These are phyloP conservation scores for Steinernema scapterisci DNA, from an alignment of 2,888 invertebrate genomes.

Conservation along the genomic window DNA sequence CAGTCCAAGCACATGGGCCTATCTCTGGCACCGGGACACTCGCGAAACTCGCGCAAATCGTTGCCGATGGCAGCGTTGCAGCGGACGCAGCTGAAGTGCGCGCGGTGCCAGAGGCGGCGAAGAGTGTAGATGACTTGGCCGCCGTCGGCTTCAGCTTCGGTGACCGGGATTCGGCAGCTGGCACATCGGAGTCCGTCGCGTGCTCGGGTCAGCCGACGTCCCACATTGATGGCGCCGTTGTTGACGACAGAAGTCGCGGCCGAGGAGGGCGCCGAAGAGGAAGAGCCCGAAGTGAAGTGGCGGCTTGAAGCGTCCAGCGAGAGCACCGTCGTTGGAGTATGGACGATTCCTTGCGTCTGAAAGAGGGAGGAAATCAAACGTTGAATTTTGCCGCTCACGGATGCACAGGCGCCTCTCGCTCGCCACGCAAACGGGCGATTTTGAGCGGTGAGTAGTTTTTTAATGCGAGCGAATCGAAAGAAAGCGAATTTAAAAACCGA, in stretches of 20 bases:
- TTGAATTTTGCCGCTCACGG: not conserved
- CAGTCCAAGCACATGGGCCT: conserved; percentile 36
- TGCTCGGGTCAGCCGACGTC: not conserved
- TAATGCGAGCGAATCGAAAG: too few species aligned
- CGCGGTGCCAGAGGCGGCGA: conserved; percentile 35
- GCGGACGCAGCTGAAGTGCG: conserved; percentile 33
- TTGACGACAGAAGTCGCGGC: not conserved
- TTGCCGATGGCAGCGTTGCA: conserved; percentile 28
- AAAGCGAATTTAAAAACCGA: too few species aligned
- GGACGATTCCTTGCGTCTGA: conserved; percentile 1
- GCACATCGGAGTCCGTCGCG: conserved; percentile 6
- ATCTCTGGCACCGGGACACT: not conserved
- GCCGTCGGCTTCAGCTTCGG: conserved; percentile 11
- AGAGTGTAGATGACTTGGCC: conserved; percentile 33
- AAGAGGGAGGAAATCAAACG: not conserved
- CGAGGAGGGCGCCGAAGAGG: not conserved
- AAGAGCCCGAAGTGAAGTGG: not conserved
- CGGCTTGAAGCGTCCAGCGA: not conserved
- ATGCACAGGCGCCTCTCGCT: not conserved
- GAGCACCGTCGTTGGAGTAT: conserved; percentile 9
- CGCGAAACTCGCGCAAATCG: conserved; percentile 30
- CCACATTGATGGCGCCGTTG: conserved; percentile 6
- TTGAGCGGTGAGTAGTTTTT: too few species aligned
- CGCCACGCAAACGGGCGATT: too few species aligned
- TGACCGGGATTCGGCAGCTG: conserved; percentile 15